phyloP scores from a whole-genome alignment of 2,113 vertebrate species.

The Phaetusa simplex region DNA sequence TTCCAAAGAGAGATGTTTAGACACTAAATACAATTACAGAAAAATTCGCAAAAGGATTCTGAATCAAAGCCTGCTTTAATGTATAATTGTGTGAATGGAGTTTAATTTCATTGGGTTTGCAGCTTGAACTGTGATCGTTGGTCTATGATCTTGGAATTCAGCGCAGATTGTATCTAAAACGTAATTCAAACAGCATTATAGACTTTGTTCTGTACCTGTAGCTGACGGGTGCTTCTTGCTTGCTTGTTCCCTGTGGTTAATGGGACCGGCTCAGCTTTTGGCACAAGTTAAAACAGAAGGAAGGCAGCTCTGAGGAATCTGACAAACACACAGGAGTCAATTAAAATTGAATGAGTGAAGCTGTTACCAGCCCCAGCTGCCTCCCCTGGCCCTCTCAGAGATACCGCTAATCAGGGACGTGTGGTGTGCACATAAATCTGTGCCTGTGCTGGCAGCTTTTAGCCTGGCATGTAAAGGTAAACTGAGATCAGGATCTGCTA shows the following conservation, averaged over 20 bases:
- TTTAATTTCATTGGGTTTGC: not conserved
- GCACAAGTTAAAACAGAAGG: constrained; percentile 23
- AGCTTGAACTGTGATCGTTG: not conserved
- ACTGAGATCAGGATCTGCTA: not conserved
- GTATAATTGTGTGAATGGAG: not conserved
- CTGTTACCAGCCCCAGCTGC: constrained; percentile 41
- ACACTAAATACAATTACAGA: not conserved
- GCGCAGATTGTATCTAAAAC: not conserved
- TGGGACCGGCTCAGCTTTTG: constrained; percentile 7
- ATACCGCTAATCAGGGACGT: constrained; percentile 3
- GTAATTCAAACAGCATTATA: not conserved
- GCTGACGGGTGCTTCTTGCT: not conserved
- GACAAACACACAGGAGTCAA: constrained; percentile 39
- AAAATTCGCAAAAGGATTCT: not conserved
- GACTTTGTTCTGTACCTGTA: not conserved
- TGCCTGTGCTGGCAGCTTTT: not conserved
- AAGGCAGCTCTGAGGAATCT: not conserved
- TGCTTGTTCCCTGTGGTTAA: not conserved
- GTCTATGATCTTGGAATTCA: not conserved
- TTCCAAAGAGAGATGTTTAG: not conserved
- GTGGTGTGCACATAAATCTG: constrained; percentile 4
- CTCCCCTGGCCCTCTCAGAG: not conserved
- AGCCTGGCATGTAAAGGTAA: constrained; percentile 1
- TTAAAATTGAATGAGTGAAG: constrained; percentile 56
- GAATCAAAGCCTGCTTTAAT: not conserved